Base-by-base conservation (phyloP, 2,888 invertebrate genomes). In the Conus canariensis region DNA sequence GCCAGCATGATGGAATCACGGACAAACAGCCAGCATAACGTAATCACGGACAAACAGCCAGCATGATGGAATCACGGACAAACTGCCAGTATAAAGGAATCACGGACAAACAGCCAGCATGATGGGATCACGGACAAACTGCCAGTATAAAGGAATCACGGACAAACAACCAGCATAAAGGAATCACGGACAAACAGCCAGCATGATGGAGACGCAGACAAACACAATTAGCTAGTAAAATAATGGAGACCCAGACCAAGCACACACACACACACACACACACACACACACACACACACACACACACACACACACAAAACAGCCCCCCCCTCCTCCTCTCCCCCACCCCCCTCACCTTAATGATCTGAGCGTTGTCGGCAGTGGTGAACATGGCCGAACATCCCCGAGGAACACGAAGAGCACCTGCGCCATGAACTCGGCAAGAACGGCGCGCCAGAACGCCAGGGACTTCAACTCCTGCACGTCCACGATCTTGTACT, bases 391-490 rank as follows among this genome's bases (percentile, higher is more conserved):
- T 91, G 25, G 95, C 93, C 0, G 96, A 94, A 58, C 96, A 96
- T 82, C 96, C 96, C 96, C 96, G n/a, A 96, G 91, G 85, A 96
- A 95, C 3, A 96, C 95, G 85, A 96, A 95, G 60, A 96, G 91
- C 85, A 96, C 89, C 14, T 96, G 96, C 16, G 95, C 96, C 45
- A 96, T 87, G 82, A 96, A 95, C 93, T 96, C 96, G 0, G 96
- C 96, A 56, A 96, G 87, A 5, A 96, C 95, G 0, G 96, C 96
- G 83, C 96, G 94, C 96, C 96, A 96, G 90, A 96, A 95, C 14
- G 93, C 91, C 90, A 92, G 90, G 9, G 92, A 93, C 74, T 93
- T 94, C 30, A 95, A 80, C 89, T 95, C 95, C 25, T 64, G 30
- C 12, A 90, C 14, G 56, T 92, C 91, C 6, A 93, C 59, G 4